Base-by-base conservation (phyloP, 2,888 invertebrate species). In the Macaria liturata region DNA sequence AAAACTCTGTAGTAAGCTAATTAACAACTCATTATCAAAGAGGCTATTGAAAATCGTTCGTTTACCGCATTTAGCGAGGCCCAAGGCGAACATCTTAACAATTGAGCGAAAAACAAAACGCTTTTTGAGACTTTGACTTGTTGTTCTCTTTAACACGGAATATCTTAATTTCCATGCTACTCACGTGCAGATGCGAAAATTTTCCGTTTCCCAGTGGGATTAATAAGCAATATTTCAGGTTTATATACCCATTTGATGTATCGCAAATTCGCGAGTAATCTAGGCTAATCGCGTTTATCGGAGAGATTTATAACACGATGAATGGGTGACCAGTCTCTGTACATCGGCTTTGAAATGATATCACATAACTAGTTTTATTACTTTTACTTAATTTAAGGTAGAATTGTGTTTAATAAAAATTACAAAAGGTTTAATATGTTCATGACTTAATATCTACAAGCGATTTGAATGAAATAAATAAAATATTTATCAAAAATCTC, bases 1-100 rank as follows among this genome's bases (percentile, higher is more conserved):
- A 42, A 48, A 58, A 59, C 51, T 54, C 60, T 31, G 49, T 40
- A 20, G n/a, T 47, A 58, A 54, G 45, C 59, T 63, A 67, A 67
- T 63, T 45, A 45, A 45, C 45, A 59, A 37, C 32, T 46, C 4
- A 50, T 60, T 56, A 59, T 57, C 65, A 62, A 55, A 57, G 58
- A 50, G 53, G 44, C 34, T 46, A 8, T 65, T 60, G 50, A 60
- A 42, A 31, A 49, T 30, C 7, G 49, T 56, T 59, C 54, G 43
- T 51, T 46, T 40, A 56, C 48, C 49, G 45, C 4, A 42, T 62
- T 61, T 54, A 49, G 49, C 44, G 9, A 42, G 39, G 47, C 39
- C 48, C 46, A 34, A 50, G 58, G 50, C 30, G 44, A 43, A 39
- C 40, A 49, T 53, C 46, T 7, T 6, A 44, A 54, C 44, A 50